Base-by-base conservation (phyloP, 2,888 invertebrate genomes). In the Saturnia pavonia region DNA sequence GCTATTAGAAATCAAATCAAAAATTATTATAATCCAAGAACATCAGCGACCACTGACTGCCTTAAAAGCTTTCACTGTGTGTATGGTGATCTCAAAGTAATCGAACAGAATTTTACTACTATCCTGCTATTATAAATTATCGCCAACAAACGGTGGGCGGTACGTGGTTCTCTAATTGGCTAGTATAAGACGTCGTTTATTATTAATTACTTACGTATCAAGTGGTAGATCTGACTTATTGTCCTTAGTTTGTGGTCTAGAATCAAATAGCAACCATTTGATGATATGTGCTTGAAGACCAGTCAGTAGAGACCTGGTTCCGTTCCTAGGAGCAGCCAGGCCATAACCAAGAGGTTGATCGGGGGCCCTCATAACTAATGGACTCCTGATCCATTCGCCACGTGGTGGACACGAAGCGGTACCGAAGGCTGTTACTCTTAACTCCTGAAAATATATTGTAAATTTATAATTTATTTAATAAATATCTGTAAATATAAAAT, bases 301-400 rank as follows among this genome's bases (percentile, higher is more conserved):
- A 0, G 96, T 95, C 14, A 96, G 95, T 92, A 72, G 94, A 82
- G 82, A 96, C 65, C 88, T 82, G 11, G 85, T 79, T 0, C 79
- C 96, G 78, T 96, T 96, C 11, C 96, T 91, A 0, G 96, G 95
- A 7, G 96, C 95, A 34, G 95, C 94, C 22, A 97, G 85, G 0
- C 96, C 96, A 78, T 96, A 96, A 0, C 95, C 94, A n/a, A 95
- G 83, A 1, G 91, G 90, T 73, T 94, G 95, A 65, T 94, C 94
- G 0, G 95, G 91, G 0, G 95, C 91, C 54, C 96, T 94, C 86
- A 96, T 95, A 25, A 94, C 87, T n/a, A 97, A 90, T 0, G 96
- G 95, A 0, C 96, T 96, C 67, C 96, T 92, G 27, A 96, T 90
- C 96, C 96, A 96, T 85, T 96, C 96, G 0, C 95, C 95, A 22